A percentile compares a stretch with the other conserved stretches of the same genome.
Evolutionary conservation across 2,797 vertebrate genomes (phyloP).

Genomic region (Prionace glauca): DNA sequence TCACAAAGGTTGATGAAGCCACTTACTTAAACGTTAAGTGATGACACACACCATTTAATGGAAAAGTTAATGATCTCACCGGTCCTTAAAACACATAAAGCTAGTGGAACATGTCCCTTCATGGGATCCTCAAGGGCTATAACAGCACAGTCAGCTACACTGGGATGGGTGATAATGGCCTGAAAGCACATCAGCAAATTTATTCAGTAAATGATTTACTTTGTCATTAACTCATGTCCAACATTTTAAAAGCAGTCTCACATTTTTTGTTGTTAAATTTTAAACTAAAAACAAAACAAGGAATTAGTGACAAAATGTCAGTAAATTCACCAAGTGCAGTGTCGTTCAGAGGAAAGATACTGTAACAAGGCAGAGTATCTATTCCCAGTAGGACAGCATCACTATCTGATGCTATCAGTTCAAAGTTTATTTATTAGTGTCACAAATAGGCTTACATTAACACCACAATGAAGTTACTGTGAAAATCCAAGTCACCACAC

Average conservation of each 20-base stretch:
- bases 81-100: slow-evolving; percentile 76
- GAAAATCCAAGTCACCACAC: too few relatives aligned
- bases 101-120: slow-evolving; percentile 85
- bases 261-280: neutral
- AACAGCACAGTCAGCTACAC: slow-evolving; percentile 85
- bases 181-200: slow-evolving; percentile 49
- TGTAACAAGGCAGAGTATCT: neutral
- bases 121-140: slow-evolving; percentile 81
- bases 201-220: neutral
- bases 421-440: too few relatives aligned
- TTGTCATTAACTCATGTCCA: neutral
- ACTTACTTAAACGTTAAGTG: neutral
- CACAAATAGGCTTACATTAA: too few relatives aligned
- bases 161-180: slow-evolving; percentile 73
- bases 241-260: neutral
- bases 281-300: neutral
- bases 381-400: neutral
- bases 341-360: neutral
- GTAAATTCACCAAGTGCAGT: neutral
- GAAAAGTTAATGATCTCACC: slow-evolving; percentile 58
- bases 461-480: too few relatives aligned
- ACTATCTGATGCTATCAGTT: neutral
- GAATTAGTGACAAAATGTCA: neutral
- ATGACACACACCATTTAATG: neutral
- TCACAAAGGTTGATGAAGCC: neutral